Evolutionary conservation across 2,888 invertebrate species (phyloP).

Genomic region (Sepioteuthis lessoniana): DNA sequence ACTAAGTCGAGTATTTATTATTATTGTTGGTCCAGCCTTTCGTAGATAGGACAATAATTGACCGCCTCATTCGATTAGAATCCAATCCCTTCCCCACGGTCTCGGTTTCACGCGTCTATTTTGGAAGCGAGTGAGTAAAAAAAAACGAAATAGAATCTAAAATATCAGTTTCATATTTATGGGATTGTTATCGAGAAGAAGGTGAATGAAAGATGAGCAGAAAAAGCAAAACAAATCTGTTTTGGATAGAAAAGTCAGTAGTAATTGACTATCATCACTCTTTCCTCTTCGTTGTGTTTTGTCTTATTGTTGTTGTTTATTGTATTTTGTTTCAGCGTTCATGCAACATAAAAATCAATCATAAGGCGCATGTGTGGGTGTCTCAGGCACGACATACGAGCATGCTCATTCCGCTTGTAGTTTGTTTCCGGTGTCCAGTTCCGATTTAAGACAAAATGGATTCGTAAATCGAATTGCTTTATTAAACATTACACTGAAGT

Average conservation of each 20-base stretch:
- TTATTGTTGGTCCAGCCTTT: too few species aligned
- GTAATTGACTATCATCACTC: neutral
- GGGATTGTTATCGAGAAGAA: slow-evolving; percentile 16
- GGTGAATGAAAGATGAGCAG: neutral
- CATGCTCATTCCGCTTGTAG: slow-evolving; percentile 33
- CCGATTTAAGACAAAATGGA: neutral
- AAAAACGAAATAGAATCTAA: neutral
- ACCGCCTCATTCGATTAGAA: neutral
- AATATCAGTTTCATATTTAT: slow-evolving; percentile 25
- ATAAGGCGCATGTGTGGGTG: neutral
- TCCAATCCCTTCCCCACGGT: neutral
- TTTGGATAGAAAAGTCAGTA: neutral
- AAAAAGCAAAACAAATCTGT: neutral
- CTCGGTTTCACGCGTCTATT: neutral
- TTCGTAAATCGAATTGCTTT: neutral
- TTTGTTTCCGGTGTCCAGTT: neutral
- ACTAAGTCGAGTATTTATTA: too few species aligned
- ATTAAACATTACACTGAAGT: neutral
- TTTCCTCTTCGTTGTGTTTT: neutral
- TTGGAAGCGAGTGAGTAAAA: neutral
- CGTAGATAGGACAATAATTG: neutral
- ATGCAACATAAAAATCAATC: neutral
- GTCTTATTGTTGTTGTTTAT: neutral
- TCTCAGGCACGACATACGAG: neutral
- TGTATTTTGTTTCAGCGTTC: neutral